Evolutionary conservation across 2,888 invertebrate species (phyloP), one percentile per base, ranked within the genome.

Genomic region (Mesoligia furuncula): DNA sequence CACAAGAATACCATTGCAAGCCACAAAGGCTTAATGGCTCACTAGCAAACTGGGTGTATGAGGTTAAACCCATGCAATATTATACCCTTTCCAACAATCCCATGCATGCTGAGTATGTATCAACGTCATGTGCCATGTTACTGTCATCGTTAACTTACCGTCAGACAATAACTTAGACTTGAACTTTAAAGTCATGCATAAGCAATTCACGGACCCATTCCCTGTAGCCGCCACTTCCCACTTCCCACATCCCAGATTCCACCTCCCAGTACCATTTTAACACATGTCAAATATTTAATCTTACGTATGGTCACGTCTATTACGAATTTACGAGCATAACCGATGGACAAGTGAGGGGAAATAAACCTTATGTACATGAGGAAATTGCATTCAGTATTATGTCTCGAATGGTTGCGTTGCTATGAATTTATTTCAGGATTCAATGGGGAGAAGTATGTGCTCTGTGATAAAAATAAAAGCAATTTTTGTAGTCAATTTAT

Each of bases 321-420:
- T 83, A 87, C 70, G 68, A 87, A 89, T 89, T 88, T 89, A 89
- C 81, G 89, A 87, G 83, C 80, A 66, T 69, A 73, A 70, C 89
- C 87, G 61, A 70, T 69, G 85, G 85, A 84, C 82, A 86, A 78
- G 79, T 59, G 71, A 86, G 88, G 89, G 87, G 89, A 87, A 86
- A 84, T 85, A 86, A 74, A 79, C 80, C 74, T 70, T 88, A 87
- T 90, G 81, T 89, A 85, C 90, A 76, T 67, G 82, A 84, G 86
- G 78, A 88, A 90, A 89, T 89, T 88, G 89, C 86, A 82, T 83
- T 75, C 70, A 71, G 45, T 74, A 51, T 87, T 61, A 75, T 68
- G 54, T 62, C 71, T 68, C 48, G 71, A 62, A 77, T 75, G 62
- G 87, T 15, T 13, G 72, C 48, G 66, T 36, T 65, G 69, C 66